Base-by-base conservation (phyloP, 2,113 vertebrate species). In the Sakesphorus luctuosus region DNA sequence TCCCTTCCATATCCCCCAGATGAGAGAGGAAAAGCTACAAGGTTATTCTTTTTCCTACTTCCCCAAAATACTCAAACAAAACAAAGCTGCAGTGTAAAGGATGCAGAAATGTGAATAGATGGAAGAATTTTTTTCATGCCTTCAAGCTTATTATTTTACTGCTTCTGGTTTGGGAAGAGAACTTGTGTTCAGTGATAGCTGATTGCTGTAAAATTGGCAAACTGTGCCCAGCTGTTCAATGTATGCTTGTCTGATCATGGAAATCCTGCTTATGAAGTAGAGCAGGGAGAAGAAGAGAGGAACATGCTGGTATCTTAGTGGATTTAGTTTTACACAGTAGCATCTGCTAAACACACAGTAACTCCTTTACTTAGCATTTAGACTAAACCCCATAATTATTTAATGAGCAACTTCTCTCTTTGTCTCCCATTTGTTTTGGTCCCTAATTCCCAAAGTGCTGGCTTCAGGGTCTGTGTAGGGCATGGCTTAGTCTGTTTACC, bases 41-140 rank as follows among this genome's bases (percentile, higher is more conserved):
- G n/a, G 18, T 69, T 5, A 56, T 83, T 84, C 36, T 84, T 90
- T 23, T 53, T 81, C 15, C 46, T 90, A 13, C 23, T 88, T 96
- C 24, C 40, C n/a, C 4, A 38, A 61, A 80, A 55, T 66, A 52
- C 18, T 16, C 21, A 33, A 62, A 73, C 2, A 3, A 69, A 92
- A n/a, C 36, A 87, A 80, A 84, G 25, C 13, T 90, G 38, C 44
- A 50, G 18, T 81, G 10, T 55, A 71, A 96, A 86, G 50, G 8
- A 21, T 74, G 11, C 68, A 58, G 78, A 87, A 97, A 91, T 89
- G 89, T 96, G 91, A 97, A 95, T 98, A 98, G 96, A 98, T 98
- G 97, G 96, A 96, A 95, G 86, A 88, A 72, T 92, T 95, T 96
- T 97, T 93, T 93, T 97, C 52, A 89, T 94, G 79, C 80, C 72